Conservation (phyloP, 1,140 invertebrate species). For the Papilio glaucus region DNA sequence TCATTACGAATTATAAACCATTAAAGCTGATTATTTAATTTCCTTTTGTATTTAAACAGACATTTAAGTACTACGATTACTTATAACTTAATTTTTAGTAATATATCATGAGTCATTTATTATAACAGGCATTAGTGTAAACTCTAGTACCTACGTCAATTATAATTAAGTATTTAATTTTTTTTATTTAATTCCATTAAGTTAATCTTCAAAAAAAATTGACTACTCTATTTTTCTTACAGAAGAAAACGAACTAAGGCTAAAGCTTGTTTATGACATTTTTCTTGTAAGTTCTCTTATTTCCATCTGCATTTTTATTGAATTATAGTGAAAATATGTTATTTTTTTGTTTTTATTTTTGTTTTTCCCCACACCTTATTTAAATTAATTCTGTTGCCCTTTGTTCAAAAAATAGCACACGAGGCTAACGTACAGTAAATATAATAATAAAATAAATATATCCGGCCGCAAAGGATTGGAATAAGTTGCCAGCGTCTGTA, state of each 20-base stretch:
- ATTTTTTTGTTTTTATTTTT: slow-evolving; percentile 74
- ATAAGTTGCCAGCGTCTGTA: too few relatives aligned
- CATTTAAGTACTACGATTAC: slow-evolving; percentile 72
- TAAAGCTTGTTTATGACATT: slow-evolving; percentile 81
- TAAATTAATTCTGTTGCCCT: neutral
- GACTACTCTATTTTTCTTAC: slow-evolving; percentile 73
- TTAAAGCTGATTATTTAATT: slow-evolving; percentile 82
- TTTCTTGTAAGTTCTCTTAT: slow-evolving; percentile 80
- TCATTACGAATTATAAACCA: slow-evolving; percentile 80
- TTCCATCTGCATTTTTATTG: slow-evolving; percentile 83
- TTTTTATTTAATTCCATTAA: slow-evolving; percentile 80
- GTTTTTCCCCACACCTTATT: slow-evolving; percentile 46
- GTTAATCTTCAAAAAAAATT: slow-evolving; percentile 77
- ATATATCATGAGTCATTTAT: slow-evolving; percentile 80
- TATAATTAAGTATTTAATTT: slow-evolving; percentile 83
- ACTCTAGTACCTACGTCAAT: slow-evolving; percentile 77
- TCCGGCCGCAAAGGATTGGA: too few relatives aligned
- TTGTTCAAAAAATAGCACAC: too few relatives aligned
- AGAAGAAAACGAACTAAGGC: slow-evolving; percentile 73
- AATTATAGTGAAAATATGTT: slow-evolving; percentile 83
- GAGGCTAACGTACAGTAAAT: too few relatives aligned
- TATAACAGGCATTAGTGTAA: slow-evolving; percentile 79
- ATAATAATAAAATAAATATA: too few relatives aligned
- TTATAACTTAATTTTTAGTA: slow-evolving; percentile 78
- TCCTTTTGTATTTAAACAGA: slow-evolving; percentile 78